Conservation (phyloP, 2,888 invertebrate genomes). For the Callinectes sapidus region DNA sequence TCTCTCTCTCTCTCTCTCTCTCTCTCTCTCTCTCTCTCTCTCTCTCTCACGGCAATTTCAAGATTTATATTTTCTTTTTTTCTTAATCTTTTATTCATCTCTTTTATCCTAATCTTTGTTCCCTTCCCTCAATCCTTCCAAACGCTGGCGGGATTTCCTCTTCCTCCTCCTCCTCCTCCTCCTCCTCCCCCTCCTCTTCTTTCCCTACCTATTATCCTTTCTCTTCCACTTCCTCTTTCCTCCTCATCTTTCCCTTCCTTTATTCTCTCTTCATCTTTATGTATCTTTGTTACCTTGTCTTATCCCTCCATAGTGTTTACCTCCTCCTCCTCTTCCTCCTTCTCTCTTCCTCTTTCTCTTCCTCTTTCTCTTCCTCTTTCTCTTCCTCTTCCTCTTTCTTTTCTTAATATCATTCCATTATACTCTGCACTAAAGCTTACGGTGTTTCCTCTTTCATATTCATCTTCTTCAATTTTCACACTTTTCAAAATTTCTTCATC, state of each 20-base stretch:
- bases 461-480: not conserved
- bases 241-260: not conserved
- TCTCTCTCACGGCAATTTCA: not conserved
- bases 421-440: not conserved
- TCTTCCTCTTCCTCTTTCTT: not conserved
- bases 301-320: not conserved
- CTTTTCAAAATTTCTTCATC: not conserved
- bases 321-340: not conserved
- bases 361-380: not conserved
- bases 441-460: not conserved
- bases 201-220: not conserved
- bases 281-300: too few relatives aligned
- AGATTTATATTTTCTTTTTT: not conserved
- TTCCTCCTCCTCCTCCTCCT: not conserved
- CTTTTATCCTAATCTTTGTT: not conserved
- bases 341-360: not conserved
- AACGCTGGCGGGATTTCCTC: not conserved
- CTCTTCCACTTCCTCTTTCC: not conserved
- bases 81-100: not conserved
- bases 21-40: slow-evolving; percentile 19
- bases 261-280: too few relatives aligned
- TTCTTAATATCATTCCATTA: not conserved
- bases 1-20: slow-evolving; percentile 44
- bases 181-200: not conserved
- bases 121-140: too few relatives aligned